Conservation (phyloP, 1,140 invertebrate genomes). For the Micrasema minimum region DNA sequence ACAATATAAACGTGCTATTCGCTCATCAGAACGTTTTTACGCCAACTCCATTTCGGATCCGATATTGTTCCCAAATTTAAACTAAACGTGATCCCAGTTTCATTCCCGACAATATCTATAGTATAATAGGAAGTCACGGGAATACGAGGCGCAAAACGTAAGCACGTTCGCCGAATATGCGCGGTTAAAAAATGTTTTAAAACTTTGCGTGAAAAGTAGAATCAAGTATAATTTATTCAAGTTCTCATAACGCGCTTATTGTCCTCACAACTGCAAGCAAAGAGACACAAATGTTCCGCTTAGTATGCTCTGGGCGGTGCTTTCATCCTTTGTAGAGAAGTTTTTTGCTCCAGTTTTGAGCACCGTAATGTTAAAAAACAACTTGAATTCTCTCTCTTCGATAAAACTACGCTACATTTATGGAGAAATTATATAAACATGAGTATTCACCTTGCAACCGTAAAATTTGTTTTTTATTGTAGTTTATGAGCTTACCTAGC, state of each 20-base stretch:
- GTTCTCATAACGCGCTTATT: constrained; percentile 17
- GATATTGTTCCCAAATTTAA: no score
- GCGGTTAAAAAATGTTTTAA: constrained; percentile 20
- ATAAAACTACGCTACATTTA: no score
- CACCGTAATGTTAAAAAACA: neutral
- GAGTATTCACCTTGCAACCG: neutral
- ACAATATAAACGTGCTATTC: no score
- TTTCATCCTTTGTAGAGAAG: neutral
- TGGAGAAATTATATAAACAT: neutral
- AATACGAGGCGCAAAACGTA: neutral
- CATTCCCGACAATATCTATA: no score
- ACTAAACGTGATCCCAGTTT: no score
- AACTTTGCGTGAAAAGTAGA: constrained; percentile 1
- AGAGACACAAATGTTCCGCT: constrained; percentile 20
- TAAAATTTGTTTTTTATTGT: no score
- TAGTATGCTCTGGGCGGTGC: constrained; percentile 16
- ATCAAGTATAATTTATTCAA: constrained; percentile 35
- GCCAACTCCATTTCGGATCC: no score
- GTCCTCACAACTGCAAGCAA: constrained; percentile 9
- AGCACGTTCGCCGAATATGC: constrained; percentile 24
- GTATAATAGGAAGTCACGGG: neutral
- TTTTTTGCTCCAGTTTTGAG: constrained; percentile 10
- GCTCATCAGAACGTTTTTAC: no score
- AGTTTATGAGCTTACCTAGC: no score
- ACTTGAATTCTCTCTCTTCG: no score